A percentile compares a stretch with the other conserved stretches of the same genome.
Conservation (phyloP, 2,797 vertebrate genomes). For the Natrix natrix region DNA sequence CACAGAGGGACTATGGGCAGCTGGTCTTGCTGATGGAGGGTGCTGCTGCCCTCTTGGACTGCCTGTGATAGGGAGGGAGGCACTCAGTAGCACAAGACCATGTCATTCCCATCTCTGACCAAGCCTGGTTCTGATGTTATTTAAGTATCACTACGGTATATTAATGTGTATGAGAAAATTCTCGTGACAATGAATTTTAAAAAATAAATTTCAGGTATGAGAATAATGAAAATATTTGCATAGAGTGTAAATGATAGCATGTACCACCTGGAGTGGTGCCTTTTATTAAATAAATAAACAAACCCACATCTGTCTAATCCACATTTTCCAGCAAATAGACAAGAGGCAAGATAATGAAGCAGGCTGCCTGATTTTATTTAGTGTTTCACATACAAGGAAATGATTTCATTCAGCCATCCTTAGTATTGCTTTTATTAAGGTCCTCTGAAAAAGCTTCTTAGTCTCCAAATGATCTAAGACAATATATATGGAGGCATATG, state of each 20-base stretch:
- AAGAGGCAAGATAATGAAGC: constrained; percentile 17
- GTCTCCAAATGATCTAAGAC: neutral
- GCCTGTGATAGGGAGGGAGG: neutral
- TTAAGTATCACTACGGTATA: neutral
- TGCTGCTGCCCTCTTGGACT: neutral
- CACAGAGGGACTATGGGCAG: neutral
- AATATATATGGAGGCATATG: neutral
- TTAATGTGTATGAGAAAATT: neutral
- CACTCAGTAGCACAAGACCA: neutral
- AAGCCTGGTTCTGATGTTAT: neutral
- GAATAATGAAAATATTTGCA: constrained; percentile 9
- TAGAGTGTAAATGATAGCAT: neutral
- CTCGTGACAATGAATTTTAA: constrained; percentile 18
- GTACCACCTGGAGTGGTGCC: neutral
- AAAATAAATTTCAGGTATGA: neutral
- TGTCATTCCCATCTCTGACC: neutral
- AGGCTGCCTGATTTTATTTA: constrained; percentile 4
- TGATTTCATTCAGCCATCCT: neutral
- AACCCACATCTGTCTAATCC: neutral
- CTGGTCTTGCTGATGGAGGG: neutral
- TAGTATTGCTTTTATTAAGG: constrained; percentile 13
- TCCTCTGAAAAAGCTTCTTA: neutral
- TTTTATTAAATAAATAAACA: neutral
- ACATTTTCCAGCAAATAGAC: neutral
- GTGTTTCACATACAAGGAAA: neutral